Conservation (phyloP, 2,113 vertebrate species). For the Elgaria multicarinata region DNA sequence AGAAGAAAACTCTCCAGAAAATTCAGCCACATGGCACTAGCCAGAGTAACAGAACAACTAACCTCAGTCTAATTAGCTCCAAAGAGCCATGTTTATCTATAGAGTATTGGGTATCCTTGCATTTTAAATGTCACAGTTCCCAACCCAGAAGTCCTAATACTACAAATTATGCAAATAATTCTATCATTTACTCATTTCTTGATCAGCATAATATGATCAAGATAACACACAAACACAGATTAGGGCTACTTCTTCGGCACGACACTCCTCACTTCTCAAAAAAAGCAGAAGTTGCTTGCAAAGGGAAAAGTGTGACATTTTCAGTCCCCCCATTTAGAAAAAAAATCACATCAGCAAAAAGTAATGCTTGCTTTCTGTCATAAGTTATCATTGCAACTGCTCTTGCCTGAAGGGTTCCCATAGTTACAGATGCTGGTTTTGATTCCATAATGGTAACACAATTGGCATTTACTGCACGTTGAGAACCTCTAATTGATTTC, state of each 20-base stretch:
- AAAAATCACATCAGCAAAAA: conserved; percentile 26
- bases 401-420: conserved; percentile 55
- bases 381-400: conserved; percentile 55
- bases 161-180: background rate
- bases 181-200: conserved; percentile 4
- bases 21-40: background rate
- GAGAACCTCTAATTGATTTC: conserved; percentile 49
- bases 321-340: conserved; percentile 42
- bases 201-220: background rate
- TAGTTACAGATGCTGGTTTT: conserved; percentile 66
- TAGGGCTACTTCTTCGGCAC: background rate
- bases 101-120: background rate
- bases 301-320: conserved; percentile 19
- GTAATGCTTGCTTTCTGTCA: conserved; percentile 39
- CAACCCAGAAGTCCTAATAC: background rate
- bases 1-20: background rate
- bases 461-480: conserved; percentile 51
- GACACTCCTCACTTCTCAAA: background rate
- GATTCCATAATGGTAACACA: conserved; percentile 47
- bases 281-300: conserved; percentile 20
- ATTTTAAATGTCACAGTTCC: background rate
- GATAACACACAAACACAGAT: background rate
- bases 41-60: background rate
- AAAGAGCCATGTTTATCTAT: background rate
- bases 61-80: background rate